These are phyloP conservation scores for Drosophila truncata DNA, from an alignment of 1,140 invertebrate species.

Conservation along the genomic window DNA sequence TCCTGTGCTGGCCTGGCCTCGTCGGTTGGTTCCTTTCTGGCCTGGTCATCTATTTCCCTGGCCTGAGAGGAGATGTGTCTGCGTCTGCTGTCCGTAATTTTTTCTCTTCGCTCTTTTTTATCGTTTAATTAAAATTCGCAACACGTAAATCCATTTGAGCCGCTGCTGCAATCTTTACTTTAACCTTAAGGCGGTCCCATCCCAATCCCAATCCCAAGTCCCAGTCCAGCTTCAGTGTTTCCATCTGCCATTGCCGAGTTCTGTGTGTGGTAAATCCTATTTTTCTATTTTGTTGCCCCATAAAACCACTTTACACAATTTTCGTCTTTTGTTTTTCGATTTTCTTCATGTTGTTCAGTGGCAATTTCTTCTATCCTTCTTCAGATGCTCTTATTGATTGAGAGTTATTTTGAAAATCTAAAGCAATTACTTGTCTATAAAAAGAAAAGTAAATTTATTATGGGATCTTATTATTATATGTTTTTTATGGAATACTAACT, in stretches of 20 bases:
- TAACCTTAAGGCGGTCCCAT: conserved; percentile 75
- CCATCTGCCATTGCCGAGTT: conserved; percentile 26
- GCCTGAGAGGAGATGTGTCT: conserved; percentile 49
- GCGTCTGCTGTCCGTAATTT: conserved; percentile 62
- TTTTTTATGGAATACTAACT: neutral
- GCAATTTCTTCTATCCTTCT: conserved; percentile 16
- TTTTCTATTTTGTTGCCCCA: conserved; percentile 83
- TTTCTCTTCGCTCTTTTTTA: conserved; percentile 64
- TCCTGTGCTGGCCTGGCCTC: conserved; percentile 5
- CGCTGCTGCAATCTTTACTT: conserved; percentile 84
- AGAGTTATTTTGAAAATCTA: neutral
- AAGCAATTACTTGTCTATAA: neutral
- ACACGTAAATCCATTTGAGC: conserved; percentile 84
- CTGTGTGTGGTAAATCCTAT: conserved; percentile 78
- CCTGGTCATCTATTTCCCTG: conserved; percentile 42
- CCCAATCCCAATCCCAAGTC: conserved; percentile 50
- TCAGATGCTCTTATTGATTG: conserved; percentile 5
- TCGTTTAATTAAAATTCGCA: conserved; percentile 84
- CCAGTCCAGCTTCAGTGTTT: conserved; percentile 17
- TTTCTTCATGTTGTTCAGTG: conserved; percentile 65
- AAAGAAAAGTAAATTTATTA: rapidly evolving
- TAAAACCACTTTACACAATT: conserved; percentile 84
- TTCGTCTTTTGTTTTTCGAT: conserved; percentile 84
- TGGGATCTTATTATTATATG: neutral
- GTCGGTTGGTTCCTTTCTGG: conserved; percentile 9